Conservation (phyloP, 2,797 vertebrate genomes). For the Sarcophilus harrisii region DNA sequence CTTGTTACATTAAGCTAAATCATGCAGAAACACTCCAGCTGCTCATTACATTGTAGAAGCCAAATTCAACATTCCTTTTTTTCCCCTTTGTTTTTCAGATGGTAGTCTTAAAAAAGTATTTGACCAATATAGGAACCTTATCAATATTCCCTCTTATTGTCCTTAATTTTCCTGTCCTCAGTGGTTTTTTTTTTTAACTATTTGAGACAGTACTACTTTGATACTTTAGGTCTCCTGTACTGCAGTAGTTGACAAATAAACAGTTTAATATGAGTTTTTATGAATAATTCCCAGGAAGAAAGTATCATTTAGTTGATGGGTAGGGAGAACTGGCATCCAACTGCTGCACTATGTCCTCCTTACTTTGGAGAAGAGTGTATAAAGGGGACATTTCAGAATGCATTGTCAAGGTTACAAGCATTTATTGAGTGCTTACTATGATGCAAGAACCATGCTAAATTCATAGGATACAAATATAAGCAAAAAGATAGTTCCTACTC, state of each 20-base stretch:
- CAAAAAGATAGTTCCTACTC: background rate
- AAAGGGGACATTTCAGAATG: background rate
- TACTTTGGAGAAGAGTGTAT: background rate
- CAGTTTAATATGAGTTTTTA: background rate
- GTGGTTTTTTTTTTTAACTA: background rate
- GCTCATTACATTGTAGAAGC: constrained; percentile 76
- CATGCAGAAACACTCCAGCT: constrained; percentile 84
- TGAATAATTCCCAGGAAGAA: background rate
- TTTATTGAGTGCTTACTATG: background rate
- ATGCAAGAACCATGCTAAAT: background rate
- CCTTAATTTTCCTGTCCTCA: constrained; percentile 47
- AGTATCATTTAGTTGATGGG: background rate
- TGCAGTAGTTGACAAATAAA: background rate
- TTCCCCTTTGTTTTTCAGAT: constrained; percentile 57
- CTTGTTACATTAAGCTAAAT: constrained; percentile 81
- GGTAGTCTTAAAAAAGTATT: constrained; percentile 66
- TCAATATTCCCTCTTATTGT: constrained; percentile 53
- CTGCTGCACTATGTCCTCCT: background rate
- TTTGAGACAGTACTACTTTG: background rate
- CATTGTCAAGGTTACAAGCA: background rate
- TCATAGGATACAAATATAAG: background rate
- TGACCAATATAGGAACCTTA: constrained; percentile 66
- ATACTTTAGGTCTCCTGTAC: background rate
- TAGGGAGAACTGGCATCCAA: background rate
- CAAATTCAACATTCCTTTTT: constrained; percentile 75